Evolutionary conservation across 2,888 invertebrate species (phyloP).

Genomic region (Serrognathus titanus): DNA sequence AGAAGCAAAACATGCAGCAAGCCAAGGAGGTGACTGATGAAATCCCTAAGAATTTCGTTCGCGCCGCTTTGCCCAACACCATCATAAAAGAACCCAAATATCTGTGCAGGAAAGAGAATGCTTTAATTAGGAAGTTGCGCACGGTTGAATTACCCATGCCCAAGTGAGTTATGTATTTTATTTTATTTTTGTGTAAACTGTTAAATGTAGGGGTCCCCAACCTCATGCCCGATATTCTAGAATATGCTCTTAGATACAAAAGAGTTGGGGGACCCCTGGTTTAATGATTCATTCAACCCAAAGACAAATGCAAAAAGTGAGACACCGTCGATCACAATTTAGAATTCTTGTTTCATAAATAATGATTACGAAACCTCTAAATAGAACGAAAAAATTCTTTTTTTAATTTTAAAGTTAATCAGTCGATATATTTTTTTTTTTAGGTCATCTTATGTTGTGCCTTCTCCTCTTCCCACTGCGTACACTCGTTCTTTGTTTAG

Average conservation of each 20-base stretch:
- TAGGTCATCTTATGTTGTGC: neutral
- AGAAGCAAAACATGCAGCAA: conserved; percentile 22
- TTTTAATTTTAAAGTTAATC: neutral
- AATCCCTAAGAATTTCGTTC: conserved; percentile 46
- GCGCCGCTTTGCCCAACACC: conserved; percentile 50
- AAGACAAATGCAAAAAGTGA: no score
- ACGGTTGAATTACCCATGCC: conserved; percentile 62
- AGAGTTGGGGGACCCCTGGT: no score
- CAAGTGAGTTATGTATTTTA: conserved; percentile 40
- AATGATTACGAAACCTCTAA: no score
- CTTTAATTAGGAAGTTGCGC: conserved; percentile 42
- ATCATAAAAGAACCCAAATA: conserved; percentile 41
- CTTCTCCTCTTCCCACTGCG: conserved; percentile 35
- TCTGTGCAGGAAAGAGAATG: conserved; percentile 14
- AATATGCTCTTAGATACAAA: no score
- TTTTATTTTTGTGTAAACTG: no score
- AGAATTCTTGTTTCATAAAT: no score
- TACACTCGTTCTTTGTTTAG: conserved; percentile 62
- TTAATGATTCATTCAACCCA: no score
- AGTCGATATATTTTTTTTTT: no score
- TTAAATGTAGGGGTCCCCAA: no score
- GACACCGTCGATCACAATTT: no score
- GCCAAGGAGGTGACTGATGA: conserved; percentile 27
- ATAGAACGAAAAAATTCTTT: no score
- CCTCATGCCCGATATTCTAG: no score